Evolutionary conservation across 2,797 vertebrate genomes (phyloP).

Genomic region (Myiotriccus ornatus): DNA sequence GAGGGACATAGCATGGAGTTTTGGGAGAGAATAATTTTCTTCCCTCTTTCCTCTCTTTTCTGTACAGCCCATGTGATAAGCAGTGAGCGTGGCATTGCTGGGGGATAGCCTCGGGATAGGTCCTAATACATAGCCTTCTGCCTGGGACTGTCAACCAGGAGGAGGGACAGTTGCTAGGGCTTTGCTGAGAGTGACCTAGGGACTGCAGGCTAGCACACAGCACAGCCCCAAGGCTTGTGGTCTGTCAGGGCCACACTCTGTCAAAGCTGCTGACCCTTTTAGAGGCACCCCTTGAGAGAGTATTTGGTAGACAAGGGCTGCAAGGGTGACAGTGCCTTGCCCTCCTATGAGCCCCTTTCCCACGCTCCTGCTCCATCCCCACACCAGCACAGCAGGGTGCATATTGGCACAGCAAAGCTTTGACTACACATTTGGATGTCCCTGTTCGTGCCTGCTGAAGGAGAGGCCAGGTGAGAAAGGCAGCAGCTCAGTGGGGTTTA

Average conservation of each 20-base stretch:
- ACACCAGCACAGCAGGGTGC: neutral
- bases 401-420: neutral
- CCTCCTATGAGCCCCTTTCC: neutral
- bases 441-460: neutral
- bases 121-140: neutral
- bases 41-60: neutral
- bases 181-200: rapidly evolving
- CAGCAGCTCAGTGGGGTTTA: neutral
- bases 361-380: rapidly evolving
- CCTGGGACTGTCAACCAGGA: neutral
- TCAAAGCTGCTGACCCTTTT: neutral
- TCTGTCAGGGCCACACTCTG: rapidly evolving
- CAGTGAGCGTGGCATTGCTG: rapidly evolving
- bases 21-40: neutral
- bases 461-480: neutral
- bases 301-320: neutral
- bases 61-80: neutral
- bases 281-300: neutral
- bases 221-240: rapidly evolving
- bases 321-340: neutral
- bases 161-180: neutral
- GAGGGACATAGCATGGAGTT: neutral
- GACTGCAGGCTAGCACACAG: neutral
- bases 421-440: neutral
- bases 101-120: neutral